phyloP scores from a whole-genome alignment of 2,888 invertebrate genomes.

The Tachina grossa region DNA sequence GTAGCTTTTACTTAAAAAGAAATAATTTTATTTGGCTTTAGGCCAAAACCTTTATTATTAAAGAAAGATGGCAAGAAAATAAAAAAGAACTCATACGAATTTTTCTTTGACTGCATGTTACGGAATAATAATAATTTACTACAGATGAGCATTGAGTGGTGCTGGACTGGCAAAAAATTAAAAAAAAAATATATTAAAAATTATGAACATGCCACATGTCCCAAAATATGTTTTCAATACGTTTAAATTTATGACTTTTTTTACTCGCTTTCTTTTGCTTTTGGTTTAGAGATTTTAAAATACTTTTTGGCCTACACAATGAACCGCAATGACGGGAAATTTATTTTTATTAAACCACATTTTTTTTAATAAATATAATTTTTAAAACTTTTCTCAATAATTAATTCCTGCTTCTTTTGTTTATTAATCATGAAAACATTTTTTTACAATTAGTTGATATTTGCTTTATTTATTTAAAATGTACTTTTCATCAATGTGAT shows the following conservation, averaged over 20 bases:
- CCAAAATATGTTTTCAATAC: constrained; percentile 18
- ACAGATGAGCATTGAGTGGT: constrained; percentile 46
- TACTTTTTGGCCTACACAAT: background rate
- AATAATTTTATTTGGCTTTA: constrained; percentile 53
- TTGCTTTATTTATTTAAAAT: too few species aligned
- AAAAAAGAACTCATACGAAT: constrained; percentile 26
- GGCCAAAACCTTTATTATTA: constrained; percentile 60
- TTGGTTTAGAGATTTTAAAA: constrained; percentile 11
- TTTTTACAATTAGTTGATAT: too few species aligned
- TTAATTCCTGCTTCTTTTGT: too few species aligned
- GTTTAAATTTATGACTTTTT: background rate
- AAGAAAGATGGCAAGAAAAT: constrained; percentile 29
- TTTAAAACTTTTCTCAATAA: too few species aligned
- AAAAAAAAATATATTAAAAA: too few species aligned
- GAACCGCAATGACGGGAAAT: background rate
- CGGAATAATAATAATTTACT: constrained; percentile 51
- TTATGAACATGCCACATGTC: constrained; percentile 19
- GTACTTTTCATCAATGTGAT: too few species aligned
- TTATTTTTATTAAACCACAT: background rate
- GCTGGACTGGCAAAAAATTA: constrained; percentile 3
- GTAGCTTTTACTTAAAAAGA: constrained; percentile 41
- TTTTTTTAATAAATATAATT: too few species aligned
- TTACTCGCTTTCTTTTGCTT: constrained; percentile 6
- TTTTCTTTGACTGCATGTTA: constrained; percentile 62
- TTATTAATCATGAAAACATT: too few species aligned